phyloP scores from a whole-genome alignment of 2,113 vertebrate genomes.

The Pan paniscus region DNA sequence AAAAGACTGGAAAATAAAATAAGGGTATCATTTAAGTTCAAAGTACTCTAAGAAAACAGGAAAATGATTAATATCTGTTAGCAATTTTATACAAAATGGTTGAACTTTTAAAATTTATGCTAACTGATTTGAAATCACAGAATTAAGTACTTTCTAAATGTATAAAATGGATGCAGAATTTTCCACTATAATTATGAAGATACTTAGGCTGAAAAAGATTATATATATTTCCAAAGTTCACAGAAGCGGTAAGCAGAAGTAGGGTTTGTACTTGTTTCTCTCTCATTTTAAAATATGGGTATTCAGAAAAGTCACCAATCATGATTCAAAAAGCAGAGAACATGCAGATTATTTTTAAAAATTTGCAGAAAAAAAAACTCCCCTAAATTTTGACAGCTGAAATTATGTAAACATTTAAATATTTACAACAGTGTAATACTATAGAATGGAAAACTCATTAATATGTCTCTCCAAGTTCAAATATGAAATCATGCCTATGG shows the following conservation, averaged over 20 bases:
- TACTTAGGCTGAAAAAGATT: background rate
- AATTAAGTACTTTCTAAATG: background rate
- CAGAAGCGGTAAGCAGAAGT: background rate
- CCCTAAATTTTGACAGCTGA: background rate
- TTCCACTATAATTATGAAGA: background rate
- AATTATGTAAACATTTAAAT: background rate
- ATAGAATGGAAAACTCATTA: background rate
- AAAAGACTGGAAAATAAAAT: background rate
- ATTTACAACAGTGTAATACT: background rate
- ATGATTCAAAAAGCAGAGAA: background rate
- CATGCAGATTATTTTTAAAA: background rate
- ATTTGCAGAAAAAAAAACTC: background rate
- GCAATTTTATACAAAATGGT: background rate
- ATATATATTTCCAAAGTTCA: background rate
- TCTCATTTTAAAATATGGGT: background rate
- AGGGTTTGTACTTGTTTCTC: background rate
- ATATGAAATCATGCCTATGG: background rate
- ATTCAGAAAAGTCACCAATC: background rate
- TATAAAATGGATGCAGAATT: background rate
- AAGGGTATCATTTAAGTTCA: background rate
- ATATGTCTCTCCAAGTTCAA: background rate
- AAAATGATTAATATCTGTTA: background rate
- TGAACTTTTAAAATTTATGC: background rate
- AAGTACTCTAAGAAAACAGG: background rate
- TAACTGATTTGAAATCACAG: background rate